phyloP scores from a whole-genome alignment of 1,140 invertebrate genomes.

The Sitobion miscanthi region DNA sequence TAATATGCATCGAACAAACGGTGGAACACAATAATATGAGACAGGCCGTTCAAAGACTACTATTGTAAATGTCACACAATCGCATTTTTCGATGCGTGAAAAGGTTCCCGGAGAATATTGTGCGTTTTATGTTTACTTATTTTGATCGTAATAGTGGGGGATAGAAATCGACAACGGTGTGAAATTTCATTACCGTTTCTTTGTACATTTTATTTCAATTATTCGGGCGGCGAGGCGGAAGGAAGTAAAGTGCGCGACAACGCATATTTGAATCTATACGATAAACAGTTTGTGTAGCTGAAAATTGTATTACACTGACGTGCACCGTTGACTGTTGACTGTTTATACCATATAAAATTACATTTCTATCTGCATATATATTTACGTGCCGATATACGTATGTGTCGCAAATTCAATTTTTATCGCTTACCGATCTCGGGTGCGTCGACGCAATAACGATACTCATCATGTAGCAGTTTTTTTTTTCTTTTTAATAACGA shows the following conservation, averaged over 20 bases:
- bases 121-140: not conserved
- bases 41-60: not conserved
- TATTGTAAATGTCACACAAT: constrained; percentile 16
- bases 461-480: not conserved
- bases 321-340: not conserved
- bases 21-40: not conserved
- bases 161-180: not conserved
- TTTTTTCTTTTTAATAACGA: not conserved
- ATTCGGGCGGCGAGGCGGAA: not conserved
- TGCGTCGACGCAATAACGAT: not conserved
- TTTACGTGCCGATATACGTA: not conserved
- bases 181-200: not conserved
- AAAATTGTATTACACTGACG: not conserved
- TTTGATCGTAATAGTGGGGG: not conserved
- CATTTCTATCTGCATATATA: not conserved
- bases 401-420: constrained; percentile 23
- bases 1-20: not conserved
- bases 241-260: not conserved
- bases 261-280: not conserved
- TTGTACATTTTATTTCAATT: constrained; percentile 14
- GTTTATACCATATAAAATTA: not conserved
- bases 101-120: not conserved
- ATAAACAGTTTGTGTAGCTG: constrained; percentile 13
- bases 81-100: not conserved
- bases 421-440: not conserved